These are phyloP conservation scores for Periophthalmodon schlosseri DNA, from an alignment of 2,113 vertebrate genomes.

Conservation along the genomic window DNA sequence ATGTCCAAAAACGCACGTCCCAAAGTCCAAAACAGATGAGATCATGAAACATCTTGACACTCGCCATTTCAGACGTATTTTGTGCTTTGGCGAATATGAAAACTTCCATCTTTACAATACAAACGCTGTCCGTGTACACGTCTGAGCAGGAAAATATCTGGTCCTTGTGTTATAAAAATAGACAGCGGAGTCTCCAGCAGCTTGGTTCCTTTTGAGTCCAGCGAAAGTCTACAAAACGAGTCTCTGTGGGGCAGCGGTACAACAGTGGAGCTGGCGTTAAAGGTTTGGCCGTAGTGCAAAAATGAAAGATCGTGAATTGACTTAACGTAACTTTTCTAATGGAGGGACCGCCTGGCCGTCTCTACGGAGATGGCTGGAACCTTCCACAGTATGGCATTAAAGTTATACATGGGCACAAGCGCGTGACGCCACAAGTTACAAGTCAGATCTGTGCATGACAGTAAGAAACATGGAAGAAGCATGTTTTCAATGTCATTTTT, in stretches of 20 bases:
- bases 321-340: neutral
- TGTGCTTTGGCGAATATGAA: neutral
- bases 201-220: constrained; percentile 19
- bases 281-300: neutral
- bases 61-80: neutral
- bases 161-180: constrained; percentile 15
- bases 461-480: too few species aligned
- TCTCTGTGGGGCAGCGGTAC: constrained; percentile 5
- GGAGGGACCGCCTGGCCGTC: too few species aligned
- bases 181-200: constrained; percentile 3
- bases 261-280: neutral
- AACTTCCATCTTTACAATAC: constrained; percentile 3
- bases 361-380: too few species aligned
- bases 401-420: too few species aligned
- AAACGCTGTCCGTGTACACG: constrained; percentile 7
- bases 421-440: too few species aligned
- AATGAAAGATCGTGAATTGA: neutral
- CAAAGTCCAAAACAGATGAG: too few species aligned
- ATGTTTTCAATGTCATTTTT: too few species aligned
- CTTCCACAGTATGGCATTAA: too few species aligned
- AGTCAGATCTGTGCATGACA: too few species aligned
- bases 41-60: neutral
- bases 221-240: neutral
- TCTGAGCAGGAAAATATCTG: constrained; percentile 19
- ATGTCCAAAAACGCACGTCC: neutral